Evolutionary conservation across 2,113 vertebrate species (phyloP).

Genomic region (Limnothrissa miodon): DNA sequence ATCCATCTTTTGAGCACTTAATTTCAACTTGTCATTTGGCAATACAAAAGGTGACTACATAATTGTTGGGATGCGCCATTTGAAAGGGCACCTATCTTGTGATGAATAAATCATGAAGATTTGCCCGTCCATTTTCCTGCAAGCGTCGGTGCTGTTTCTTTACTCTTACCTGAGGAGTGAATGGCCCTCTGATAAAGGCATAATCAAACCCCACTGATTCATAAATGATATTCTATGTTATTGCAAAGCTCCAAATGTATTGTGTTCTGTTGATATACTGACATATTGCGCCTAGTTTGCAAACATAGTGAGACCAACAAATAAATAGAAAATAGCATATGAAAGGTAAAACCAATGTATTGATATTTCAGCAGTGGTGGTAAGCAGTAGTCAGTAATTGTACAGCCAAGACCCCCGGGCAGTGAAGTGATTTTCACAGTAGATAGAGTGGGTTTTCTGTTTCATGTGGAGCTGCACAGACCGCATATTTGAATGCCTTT

Average conservation of each 20-base stretch:
- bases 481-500: not conserved
- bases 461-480: not conserved
- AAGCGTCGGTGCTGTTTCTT: conserved; percentile 41
- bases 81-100: conserved; percentile 55
- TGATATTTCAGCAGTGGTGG: not conserved
- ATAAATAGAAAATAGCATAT: not conserved
- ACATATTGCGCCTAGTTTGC: not conserved
- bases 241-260: conserved; percentile 59
- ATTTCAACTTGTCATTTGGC: conserved; percentile 37
- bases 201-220: conserved; percentile 58
- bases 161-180: conserved; percentile 50
- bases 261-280: no score
- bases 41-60: conserved; percentile 31
- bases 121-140: conserved; percentile 45
- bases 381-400: no score
- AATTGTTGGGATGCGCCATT: conserved; percentile 39
- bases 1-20: conserved; percentile 39
- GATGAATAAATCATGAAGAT: conserved; percentile 49
- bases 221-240: conserved; percentile 61
- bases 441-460: not conserved
- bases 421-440: not conserved
- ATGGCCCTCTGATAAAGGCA: conserved; percentile 38
- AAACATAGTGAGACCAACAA: not conserved
- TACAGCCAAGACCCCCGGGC: not conserved
- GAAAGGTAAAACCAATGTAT: no score